Evolutionary conservation across 2,888 invertebrate genomes (phyloP).

Genomic region (Atrina japonica): DNA sequence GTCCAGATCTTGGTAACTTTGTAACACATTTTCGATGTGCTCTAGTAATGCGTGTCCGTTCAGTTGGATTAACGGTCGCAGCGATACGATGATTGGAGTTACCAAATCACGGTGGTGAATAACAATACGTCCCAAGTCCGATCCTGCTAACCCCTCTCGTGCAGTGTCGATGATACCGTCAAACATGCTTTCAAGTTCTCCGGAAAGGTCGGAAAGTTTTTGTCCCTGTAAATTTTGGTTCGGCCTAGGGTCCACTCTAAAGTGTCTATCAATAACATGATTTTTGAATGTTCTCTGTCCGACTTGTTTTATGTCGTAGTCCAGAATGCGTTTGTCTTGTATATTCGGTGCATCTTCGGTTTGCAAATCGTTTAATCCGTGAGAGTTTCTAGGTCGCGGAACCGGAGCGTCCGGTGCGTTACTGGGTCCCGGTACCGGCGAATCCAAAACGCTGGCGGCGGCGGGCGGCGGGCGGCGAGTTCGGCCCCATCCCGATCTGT

Average conservation of each 20-base stretch:
- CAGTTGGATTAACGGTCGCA: background rate
- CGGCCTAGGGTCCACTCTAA: conserved; percentile 7
- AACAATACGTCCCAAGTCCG: conserved; percentile 37
- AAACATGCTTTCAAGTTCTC: conserved; percentile 22
- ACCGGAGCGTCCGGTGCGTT: too few species aligned
- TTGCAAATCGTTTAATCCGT: too few species aligned
- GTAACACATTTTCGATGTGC: conserved; percentile 19
- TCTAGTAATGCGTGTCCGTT: conserved; percentile 8
- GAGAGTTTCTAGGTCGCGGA: too few species aligned
- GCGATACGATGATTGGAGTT: conserved; percentile 8
- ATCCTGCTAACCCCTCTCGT: conserved; percentile 24
- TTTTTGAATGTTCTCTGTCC: conserved; percentile 29
- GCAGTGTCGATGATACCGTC: conserved; percentile 16
- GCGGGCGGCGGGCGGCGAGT: too few species aligned
- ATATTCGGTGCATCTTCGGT: too few species aligned
- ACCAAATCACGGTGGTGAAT: conserved; percentile 37
- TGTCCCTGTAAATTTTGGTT: too few species aligned
- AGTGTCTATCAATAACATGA: conserved; percentile 19
- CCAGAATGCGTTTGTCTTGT: too few species aligned
- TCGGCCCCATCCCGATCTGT: too few species aligned
- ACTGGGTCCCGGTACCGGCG: too few species aligned
- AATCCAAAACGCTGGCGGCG: too few species aligned
- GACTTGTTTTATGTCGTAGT: conserved; percentile 4
- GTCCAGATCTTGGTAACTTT: conserved; percentile 7
- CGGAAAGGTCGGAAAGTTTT: too few species aligned